phyloP scores from a whole-genome alignment of 2,888 invertebrate species.

The Sesia apiformis region DNA sequence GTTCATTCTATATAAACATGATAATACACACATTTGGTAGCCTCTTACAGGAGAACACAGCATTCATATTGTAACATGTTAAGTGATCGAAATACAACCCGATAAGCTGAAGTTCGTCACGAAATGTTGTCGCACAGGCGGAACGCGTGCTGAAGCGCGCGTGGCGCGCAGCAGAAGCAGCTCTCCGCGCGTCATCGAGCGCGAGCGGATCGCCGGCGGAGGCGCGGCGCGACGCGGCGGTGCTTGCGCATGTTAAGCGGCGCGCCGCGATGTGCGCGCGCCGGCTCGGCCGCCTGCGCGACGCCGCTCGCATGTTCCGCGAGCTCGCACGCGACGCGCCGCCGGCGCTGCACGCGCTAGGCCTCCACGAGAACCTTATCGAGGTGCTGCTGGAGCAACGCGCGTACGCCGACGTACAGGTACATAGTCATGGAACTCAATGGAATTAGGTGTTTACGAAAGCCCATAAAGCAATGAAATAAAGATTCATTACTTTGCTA shows the following conservation, averaged over 20 bases:
- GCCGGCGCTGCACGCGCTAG: conserved; percentile 93
- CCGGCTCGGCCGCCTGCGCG: conserved; percentile 93
- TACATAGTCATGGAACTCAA: too few relatives aligned
- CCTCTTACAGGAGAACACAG: too few relatives aligned
- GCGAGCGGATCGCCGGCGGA: conserved; percentile 85
- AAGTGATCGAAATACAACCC: too few relatives aligned
- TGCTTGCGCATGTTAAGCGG: conserved; percentile 94
- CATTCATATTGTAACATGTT: too few relatives aligned
- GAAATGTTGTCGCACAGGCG: conserved; percentile 17
- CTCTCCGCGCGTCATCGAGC: conserved; percentile 91
- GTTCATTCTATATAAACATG: too few relatives aligned
- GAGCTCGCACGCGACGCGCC: conserved; percentile 97
- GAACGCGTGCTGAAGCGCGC: conserved; percentile 77
- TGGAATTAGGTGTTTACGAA: too few relatives aligned
- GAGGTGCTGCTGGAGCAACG: conserved; percentile 96
- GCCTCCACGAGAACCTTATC: conserved; percentile 96
- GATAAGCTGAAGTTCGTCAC: too few relatives aligned
- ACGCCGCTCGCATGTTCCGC: conserved; percentile 96
- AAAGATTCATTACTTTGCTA: too few relatives aligned
- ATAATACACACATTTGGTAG: too few relatives aligned
- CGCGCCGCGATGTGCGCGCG: conserved; percentile 98
- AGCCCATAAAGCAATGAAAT: too few relatives aligned
- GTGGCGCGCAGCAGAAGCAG: conserved; percentile 96
- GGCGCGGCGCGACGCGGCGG: conserved; percentile 92
- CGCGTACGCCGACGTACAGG: conserved; percentile 95